Evolutionary conservation across 1,140 invertebrate species (phyloP), one percentile per base, ranked within the genome.

Genomic region (Tachypleus tridentatus): DNA sequence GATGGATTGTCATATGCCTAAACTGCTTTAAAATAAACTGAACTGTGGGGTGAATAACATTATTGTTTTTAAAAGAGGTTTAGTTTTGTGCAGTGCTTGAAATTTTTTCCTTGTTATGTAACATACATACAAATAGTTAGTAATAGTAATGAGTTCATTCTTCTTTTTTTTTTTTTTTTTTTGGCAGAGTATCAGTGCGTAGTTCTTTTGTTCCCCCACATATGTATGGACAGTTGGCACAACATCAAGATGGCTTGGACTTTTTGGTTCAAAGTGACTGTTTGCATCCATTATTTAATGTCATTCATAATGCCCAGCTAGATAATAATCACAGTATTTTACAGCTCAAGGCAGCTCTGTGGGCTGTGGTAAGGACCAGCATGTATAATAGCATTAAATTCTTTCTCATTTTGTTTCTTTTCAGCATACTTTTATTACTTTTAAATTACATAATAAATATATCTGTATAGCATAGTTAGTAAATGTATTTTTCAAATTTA

Each of bases 161-260:
- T 9, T 9, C 7, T 61, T 58, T 29, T 47, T 6, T 64, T 3
- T 29, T 47, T 6, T 64, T 3, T 64, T 52, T 58, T 49, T 61
- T n/a, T 64, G 56, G 8, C 75, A 72, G 77, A 69, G 67, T 75
- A 67, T 69, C 73, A 3, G 71, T 78, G n/a, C 71, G 74, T 47
- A 84, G 86, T 73, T 80, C 87, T 5, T 87, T 82, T 73, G 78
- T 94, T 9, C 86, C 88, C 3, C 86, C 87, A 1, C 93, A 98
- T 80, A 77, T 97, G 7, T 91, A 96, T 76, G 90, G 90, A 0
- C 89, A 95, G 73, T 80, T 97, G 50, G 86, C 84, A 0, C 86
- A 89, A 71, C 88, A 91, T 71, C 78, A 84, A 49, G 79, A 84
- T 49, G 91, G 92, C 1, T 79, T 87, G 69, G 80, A 86, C 29